Base-by-base conservation (phyloP, 2,113 vertebrate species). In the Orycteropus afer region DNA sequence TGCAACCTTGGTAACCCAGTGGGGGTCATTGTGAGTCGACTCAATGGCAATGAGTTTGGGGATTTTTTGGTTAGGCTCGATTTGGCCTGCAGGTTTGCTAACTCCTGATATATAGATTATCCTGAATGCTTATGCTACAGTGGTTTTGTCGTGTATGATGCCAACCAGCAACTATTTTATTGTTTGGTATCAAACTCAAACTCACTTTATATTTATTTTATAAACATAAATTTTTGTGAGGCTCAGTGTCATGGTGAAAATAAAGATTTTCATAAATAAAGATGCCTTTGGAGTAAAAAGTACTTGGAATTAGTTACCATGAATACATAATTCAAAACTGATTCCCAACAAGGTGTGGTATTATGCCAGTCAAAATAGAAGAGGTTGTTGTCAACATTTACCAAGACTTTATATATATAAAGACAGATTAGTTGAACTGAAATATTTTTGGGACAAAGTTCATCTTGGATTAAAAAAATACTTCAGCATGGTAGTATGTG, bases 381-480 rank as follows among this genome's bases (percentile, higher is more conserved):
- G 90, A 84, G 49, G 7, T 23, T 77, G 7, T 90, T 87, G 27
- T 93, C 65, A 92, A 82, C 79, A 93, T 93, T 89, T 51, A 83
- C 53, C 55, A 87, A 77, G 42, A 78, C 51, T 87, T 22, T 61
- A 55, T 61, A 53, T 73, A 61, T 7, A 88, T 2, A 71, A n/a
- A 90, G 27, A 63, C 0, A 51, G 37, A 55, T 86, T 67, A 89
- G 51, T 37, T 29, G 6, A 84, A 55, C 25, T 34, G 85, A 53
- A 71, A 78, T n/a, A 1, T 22, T 59, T 86, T 87, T 73, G 40
- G 22, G 34, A 69, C 88, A 76, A 67, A 85, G 27, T 82, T 92
- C 42, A 61, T 57, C 40, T 73, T 42, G 47, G 91, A 79, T 85
- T 4, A 89, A 76, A 94, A 94, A 90, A 90, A 42, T 45, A 69